Evolutionary conservation across 2,113 vertebrate genomes (phyloP), one percentile per base, ranked within the genome.

Genomic region (Phainopepla nitens): DNA sequence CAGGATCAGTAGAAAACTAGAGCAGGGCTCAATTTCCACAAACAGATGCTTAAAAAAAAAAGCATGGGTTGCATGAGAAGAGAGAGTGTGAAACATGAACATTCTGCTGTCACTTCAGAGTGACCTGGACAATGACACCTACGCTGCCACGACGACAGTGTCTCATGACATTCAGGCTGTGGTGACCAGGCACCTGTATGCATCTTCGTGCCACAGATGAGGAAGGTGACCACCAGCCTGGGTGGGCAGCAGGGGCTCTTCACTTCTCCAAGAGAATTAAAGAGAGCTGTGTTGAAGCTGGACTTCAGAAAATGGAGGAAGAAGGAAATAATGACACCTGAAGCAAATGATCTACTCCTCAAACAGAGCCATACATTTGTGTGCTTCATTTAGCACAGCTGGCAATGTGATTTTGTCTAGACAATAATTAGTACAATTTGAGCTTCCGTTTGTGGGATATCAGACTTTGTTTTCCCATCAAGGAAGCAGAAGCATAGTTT

Each of bases 141-240:
- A 54, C 21, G 31, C 35, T 58, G 39, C 11, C 39, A 50, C 0
- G 0, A 87, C 9, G 25, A 58, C 19, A 16, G 24, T 2, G 4
- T 6, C 31, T 66, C 3, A 0, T 28, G 35, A 15, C 23, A 35
- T 20, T 42, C 23, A 28, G 33, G 42, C 33, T 85, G 22, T 13
- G 27, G 17, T 31, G 56, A 79, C 17, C 20, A 50, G 10, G 29
- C 16, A 68, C 11, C 11, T 64, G 18, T 14, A 31, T 24, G 31
- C 5, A 33, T 35, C 42, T 53, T 36, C 29, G 19, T 41, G 14
- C 4, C 16, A 82, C 29, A 60, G 6, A 42, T 2, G 15, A 61
- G 23, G 33, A 93, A 76, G n/a, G 36, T 11, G 16, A 61, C 24
- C 49, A 51, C 14, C 47, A 28, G 2, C 7, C 24, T 29, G 3